Conservation (phyloP, 2,797 vertebrate genomes). For the Acanthurus leucopareius region DNA sequence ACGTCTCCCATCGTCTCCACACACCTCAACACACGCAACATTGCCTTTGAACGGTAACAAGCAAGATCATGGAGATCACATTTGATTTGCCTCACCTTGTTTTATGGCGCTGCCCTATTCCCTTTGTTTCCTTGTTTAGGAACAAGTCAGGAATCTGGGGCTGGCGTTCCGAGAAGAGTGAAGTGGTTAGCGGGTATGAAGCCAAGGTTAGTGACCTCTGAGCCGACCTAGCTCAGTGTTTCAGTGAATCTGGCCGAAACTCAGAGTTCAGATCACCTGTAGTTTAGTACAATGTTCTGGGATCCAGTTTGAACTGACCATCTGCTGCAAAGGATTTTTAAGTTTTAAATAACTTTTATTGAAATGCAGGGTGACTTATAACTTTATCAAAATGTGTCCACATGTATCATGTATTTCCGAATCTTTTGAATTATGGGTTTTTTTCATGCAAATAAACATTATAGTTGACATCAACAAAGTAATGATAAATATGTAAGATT, state of each 20-base stretch:
- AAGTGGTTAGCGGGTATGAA: constrained; percentile 94
- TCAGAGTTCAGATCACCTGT: not conserved
- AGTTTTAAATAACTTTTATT: not conserved
- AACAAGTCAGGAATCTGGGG: constrained; percentile 98
- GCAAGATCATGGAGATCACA: not conserved
- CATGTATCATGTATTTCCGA: too few relatives aligned
- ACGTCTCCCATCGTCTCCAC: constrained; percentile 96
- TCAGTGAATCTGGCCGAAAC: not conserved
- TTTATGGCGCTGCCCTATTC: not conserved
- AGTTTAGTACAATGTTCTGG: not conserved
- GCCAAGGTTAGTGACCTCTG: constrained; percentile 87
- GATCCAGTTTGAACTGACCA: not conserved
- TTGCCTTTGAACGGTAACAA: constrained; percentile 93
- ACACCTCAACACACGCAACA: constrained; percentile 95
- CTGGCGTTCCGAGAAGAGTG: constrained; percentile 97
- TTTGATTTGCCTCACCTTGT: not conserved
- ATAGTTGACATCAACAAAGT: too few relatives aligned
- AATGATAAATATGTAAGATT: too few relatives aligned
- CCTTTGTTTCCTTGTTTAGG: constrained; percentile 76
- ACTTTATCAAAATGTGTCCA: too few relatives aligned
- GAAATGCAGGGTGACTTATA: not conserved
- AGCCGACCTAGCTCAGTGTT: not conserved
- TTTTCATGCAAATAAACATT: too few relatives aligned
- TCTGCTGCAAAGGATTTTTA: not conserved
- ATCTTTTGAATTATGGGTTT: too few relatives aligned